These are phyloP conservation scores for Zosterops borbonicus DNA, from an alignment of 2,113 vertebrate species.

Conservation along the genomic window DNA sequence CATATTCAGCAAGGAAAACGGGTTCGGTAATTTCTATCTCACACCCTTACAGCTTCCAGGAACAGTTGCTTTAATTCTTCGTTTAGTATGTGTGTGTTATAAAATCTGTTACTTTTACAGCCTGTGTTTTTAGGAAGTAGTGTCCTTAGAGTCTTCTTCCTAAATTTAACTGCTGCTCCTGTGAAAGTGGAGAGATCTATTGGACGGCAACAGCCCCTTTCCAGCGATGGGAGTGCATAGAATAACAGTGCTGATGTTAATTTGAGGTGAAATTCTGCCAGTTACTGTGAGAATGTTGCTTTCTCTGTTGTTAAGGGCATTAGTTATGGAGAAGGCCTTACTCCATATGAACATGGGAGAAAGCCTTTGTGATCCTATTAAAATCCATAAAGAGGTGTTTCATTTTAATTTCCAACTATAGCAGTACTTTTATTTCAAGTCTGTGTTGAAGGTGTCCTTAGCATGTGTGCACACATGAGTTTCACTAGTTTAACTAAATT, in stretches of 20 bases:
- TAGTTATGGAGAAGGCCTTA: background rate
- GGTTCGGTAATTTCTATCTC: background rate
- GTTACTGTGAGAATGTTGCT: background rate
- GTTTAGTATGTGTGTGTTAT: background rate
- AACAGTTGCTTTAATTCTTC: background rate
- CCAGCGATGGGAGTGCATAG: background rate
- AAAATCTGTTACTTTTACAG: background rate
- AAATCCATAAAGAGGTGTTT: background rate
- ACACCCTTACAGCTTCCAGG: background rate
- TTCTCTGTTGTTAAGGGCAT: background rate
- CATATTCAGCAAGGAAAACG: background rate
- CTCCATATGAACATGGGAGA: background rate
- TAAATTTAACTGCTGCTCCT: background rate
- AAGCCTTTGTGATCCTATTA: background rate
- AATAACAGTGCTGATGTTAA: background rate
- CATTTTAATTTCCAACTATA: background rate
- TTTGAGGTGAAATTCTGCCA: background rate
- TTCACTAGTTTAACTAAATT: background rate
- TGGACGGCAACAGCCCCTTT: background rate
- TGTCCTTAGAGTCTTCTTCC: background rate
- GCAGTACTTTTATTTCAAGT: background rate
- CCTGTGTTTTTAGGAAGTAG: background rate
- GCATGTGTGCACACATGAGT: background rate
- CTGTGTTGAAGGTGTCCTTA: background rate
- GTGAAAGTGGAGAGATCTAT: background rate